Evolutionary conservation across 92 coral and sea anemone species (phyloP).

Genomic region (Umimayanthus kanabou): DNA sequence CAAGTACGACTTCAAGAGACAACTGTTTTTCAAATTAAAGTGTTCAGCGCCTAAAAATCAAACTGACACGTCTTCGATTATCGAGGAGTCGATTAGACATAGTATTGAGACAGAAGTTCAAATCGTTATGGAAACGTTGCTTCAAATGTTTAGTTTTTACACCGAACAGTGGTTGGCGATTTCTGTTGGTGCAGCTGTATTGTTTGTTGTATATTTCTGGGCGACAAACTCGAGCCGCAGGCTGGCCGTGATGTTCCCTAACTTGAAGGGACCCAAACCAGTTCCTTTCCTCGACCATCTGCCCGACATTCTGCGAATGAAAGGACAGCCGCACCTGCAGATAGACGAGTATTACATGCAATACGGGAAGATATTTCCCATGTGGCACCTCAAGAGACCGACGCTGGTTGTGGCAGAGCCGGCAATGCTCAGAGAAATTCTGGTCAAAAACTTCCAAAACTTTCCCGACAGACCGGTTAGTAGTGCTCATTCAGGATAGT

Average conservation of each 20-base stretch:
- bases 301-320: conserved; percentile 30
- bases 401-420: conserved; percentile 53
- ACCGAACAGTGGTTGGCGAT: not conserved
- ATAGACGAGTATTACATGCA: conserved; percentile 66
- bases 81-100: not conserved
- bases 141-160: not conserved
- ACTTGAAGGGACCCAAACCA: conserved; percentile 68
- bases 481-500: not conserved
- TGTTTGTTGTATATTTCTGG: not conserved
- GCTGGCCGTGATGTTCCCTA: conserved; percentile 47
- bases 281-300: conserved; percentile 60
- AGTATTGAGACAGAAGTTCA: not conserved
- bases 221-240: conserved; percentile 32
- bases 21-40: too few relatives aligned
- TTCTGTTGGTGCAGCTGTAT: not conserved
- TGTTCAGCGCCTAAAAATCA: not conserved
- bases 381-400: conserved; percentile 32
- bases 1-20: not conserved
- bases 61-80: not conserved
- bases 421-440: conserved; percentile 58
- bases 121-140: not conserved
- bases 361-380: conserved; percentile 56
- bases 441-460: conserved; percentile 65
- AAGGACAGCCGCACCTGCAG: conserved; percentile 48
- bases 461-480: conserved; percentile 63